Percentiles rank a stretch among this genome's conserved stretches.
These are phyloP conservation scores for Vicugna pacos DNA, from an alignment of 2,113 vertebrate species.

Conservation along the genomic window DNA sequence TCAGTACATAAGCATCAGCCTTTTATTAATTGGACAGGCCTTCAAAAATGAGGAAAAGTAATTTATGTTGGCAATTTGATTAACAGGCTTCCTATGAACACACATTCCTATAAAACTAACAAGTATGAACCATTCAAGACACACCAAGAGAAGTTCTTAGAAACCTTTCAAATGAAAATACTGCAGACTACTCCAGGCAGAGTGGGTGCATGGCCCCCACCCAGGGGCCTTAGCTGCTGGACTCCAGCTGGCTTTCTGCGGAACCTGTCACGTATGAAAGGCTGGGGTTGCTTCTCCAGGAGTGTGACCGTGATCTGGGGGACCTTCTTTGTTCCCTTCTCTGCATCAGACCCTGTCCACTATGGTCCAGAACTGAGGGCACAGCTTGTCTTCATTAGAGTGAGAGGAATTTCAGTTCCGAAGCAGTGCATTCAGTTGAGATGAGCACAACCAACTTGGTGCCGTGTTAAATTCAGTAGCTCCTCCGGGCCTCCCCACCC, in stretches of 20 bases:
- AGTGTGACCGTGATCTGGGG: neutral
- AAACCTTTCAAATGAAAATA: slow-evolving; percentile 57
- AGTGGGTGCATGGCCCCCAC: neutral
- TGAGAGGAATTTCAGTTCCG: neutral
- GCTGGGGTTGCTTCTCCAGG: neutral
- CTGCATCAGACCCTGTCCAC: neutral
- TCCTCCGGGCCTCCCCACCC: neutral
- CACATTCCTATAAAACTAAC: slow-evolving; percentile 76
- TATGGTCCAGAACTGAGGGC: neutral
- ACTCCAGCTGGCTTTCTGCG: neutral
- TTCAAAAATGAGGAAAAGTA: slow-evolving; percentile 74
- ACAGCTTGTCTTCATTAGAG: neutral
- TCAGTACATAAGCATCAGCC: slow-evolving; percentile 40
- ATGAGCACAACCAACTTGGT: neutral
- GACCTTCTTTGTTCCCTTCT: neutral
- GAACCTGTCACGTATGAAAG: neutral
- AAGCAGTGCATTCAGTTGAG: neutral
- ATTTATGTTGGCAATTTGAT: slow-evolving; percentile 78
- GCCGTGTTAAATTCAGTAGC: neutral
- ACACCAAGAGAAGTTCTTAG: slow-evolving; percentile 59
- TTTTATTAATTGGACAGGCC: slow-evolving; percentile 69
- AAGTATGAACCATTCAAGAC: slow-evolving; percentile 67
- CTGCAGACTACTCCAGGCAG: neutral
- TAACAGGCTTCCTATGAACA: slow-evolving; percentile 74
- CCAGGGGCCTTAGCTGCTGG: neutral